Conservation (phyloP, 53 echinoderm and acorn worm genomes). For the Holothuria scabra region DNA sequence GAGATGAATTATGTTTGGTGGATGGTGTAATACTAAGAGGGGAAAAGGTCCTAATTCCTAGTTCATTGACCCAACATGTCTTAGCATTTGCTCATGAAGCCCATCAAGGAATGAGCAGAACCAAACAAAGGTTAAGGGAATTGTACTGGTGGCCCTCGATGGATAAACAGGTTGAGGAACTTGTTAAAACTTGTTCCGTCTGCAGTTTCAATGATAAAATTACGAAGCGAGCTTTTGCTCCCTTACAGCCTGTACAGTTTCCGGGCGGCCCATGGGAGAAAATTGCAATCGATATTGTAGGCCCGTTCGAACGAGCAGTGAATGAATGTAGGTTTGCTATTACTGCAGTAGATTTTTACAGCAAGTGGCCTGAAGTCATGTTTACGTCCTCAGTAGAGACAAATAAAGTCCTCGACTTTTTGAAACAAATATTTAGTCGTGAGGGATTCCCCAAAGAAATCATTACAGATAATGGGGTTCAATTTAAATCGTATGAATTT, state of each 20-base stretch:
- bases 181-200: constrained; percentile 31
- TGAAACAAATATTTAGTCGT: background rate
- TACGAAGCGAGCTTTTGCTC: constrained; percentile 51
- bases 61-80: background rate
- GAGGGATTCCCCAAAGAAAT: background rate
- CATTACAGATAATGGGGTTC: too few species aligned
- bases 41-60: constrained; percentile 52
- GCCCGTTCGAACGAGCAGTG: constrained; percentile 48
- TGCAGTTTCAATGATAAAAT: constrained; percentile 66
- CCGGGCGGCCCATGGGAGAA: too few species aligned
- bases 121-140: constrained; percentile 58
- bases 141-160: constrained; percentile 65
- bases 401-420: background rate
- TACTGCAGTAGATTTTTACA: background rate
- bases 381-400: background rate
- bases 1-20: constrained; percentile 40
- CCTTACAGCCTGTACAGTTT: constrained; percentile 49
- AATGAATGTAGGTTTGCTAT: too few species aligned
- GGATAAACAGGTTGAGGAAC: constrained; percentile 54
- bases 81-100: constrained; percentile 54
- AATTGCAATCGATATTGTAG: constrained; percentile 66
- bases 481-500: constrained; percentile 9
- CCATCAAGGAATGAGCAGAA: constrained; percentile 62
- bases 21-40: constrained; percentile 52
- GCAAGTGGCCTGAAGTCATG: background rate